These are phyloP conservation scores for Leucophenga varia DNA, from an alignment of 1,140 invertebrate genomes.

Conservation along the genomic window DNA sequence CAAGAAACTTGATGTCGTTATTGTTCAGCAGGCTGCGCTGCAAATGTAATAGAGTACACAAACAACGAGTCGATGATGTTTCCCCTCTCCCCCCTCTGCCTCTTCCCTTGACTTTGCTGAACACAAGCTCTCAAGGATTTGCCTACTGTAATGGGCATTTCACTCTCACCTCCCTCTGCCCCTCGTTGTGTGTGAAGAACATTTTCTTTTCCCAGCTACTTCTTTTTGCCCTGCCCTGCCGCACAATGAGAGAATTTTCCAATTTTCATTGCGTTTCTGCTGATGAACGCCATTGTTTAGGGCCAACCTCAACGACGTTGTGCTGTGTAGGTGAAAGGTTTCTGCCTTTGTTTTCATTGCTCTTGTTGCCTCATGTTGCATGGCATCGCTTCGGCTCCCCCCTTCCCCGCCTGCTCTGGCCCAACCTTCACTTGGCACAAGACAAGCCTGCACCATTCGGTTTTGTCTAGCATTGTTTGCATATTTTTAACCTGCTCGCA, in stretches of 20 bases:
- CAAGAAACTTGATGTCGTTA: conserved; percentile 86
- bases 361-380: conserved; percentile 4
- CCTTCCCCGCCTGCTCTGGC: no score
- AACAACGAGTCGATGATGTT: no score
- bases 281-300: conserved; percentile 46
- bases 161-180: not conserved
- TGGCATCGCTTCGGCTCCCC: conserved; percentile 1
- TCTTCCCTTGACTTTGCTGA: conserved; percentile 1
- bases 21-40: no score
- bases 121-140: conserved; percentile 15
- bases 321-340: conserved; percentile 29
- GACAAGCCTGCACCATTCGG: conserved; percentile 12
- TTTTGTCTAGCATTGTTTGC: conserved; percentile 38
- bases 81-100: not conserved
- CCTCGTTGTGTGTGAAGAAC: conserved; percentile 9
- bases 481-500: conserved; percentile 33
- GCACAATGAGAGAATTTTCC: conserved; percentile 27
- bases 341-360: not conserved
- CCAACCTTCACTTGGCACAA: no score
- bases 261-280: conserved; percentile 43
- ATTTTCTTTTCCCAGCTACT: conserved; percentile 26
- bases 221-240: conserved; percentile 20
- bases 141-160: no score
- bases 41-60: no score
- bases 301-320: conserved; percentile 1